These are phyloP conservation scores for Laterallus jamaicensis DNA, from an alignment of 2,113 vertebrate genomes.

Conservation along the genomic window DNA sequence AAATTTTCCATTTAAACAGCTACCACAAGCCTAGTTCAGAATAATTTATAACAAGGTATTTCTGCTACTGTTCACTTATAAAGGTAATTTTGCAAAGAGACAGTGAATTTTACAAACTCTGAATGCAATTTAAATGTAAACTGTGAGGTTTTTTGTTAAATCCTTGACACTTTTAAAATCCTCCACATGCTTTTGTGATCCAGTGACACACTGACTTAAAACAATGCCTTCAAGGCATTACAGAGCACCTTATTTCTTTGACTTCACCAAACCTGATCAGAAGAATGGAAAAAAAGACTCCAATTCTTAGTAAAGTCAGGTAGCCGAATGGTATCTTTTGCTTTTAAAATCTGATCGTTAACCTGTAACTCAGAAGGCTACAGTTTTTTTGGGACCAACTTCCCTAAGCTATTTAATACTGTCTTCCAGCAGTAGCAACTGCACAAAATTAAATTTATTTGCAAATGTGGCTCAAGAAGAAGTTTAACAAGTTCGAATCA, in stretches of 20 bases:
- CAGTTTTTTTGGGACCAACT: conserved; percentile 36
- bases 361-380: neutral
- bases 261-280: conserved; percentile 32
- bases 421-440: conserved; percentile 5
- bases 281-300: conserved; percentile 3
- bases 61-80: neutral
- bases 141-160: neutral
- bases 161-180: neutral
- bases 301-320: conserved; percentile 45
- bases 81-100: neutral
- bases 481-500: neutral
- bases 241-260: conserved; percentile 35
- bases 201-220: conserved; percentile 48
- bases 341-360: conserved; percentile 57
- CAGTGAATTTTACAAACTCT: neutral
- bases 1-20: neutral
- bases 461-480: neutral
- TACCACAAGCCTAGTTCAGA: neutral
- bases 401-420: neutral
- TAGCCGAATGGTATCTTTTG: conserved; percentile 21
- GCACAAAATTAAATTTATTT: conserved; percentile 6
- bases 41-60: neutral
- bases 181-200: neutral
- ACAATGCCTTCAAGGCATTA: conserved; percentile 55
- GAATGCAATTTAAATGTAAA: neutral